Evolutionary conservation across 2,113 vertebrate genomes (phyloP), one percentile per base, ranked within the genome.

Genomic region (Mesoclemmys tuberculata): DNA sequence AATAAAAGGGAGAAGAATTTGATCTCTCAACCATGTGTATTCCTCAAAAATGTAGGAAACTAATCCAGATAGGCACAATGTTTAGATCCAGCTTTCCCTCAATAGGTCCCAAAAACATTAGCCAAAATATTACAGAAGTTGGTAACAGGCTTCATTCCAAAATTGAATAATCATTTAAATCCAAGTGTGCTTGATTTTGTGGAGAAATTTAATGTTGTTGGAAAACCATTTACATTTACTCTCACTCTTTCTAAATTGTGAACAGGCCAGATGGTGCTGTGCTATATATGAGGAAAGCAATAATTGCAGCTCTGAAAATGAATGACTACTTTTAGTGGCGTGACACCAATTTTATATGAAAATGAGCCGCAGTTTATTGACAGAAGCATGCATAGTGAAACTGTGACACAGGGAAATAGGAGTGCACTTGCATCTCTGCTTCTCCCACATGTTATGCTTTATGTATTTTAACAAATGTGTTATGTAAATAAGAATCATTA

Each of bases 321-420:
- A 97, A 97, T 95, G 84, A 85, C 95, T 97, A 68, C 92, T 16
- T 98, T 98, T 97, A 96, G 95, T 95, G 96, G 94, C 85, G 95
- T 96, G 89, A 96, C 95, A 96, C 88, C 87, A 94, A 95, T 97
- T 97, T 96, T 91, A 88, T 92, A 86, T 89, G 89, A 97, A 97
- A 97, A 96, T 95, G 88, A 97, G 93, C 88, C 91, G 91, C 21
- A 1, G 31, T 96, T 90, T 95, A 96, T 97, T 96, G 90, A 95
- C 61, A 95, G 95, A 61, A 41, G 54, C 83, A 88, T 95, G 93
- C 44, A 3, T 94, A 94, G 91, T 52, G 93, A 92, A 93, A 87
- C 68, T 44, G 10, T 87, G 55, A 75, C 91, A 31, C 11, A 80
- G 38, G n/a, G 38, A 82, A 84, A 44, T 10, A 74, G 2, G 96